Evolutionary conservation across 2,113 vertebrate genomes (phyloP).

Genomic region (Machaerirhynchus nigripectus): DNA sequence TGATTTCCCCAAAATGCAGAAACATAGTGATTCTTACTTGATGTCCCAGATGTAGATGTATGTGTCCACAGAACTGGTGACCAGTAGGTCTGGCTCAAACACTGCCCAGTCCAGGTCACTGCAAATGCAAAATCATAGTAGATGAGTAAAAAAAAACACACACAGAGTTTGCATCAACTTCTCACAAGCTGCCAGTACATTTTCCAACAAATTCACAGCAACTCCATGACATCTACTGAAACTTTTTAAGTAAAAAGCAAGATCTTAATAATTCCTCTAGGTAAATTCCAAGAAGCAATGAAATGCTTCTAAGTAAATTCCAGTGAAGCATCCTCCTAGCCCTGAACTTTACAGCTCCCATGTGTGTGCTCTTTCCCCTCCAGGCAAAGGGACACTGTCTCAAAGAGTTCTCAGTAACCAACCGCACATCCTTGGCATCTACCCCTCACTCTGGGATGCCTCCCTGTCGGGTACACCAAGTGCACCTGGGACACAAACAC

Average conservation of each 20-base stretch:
- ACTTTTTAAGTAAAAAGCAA: neutral
- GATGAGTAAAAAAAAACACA: neutral
- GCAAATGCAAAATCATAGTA: neutral
- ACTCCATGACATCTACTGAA: neutral
- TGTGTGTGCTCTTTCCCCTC: neutral
- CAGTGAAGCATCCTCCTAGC: neutral
- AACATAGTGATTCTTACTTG: slow-evolving; percentile 77
- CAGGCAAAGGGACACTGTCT: neutral
- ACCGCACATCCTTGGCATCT: neutral
- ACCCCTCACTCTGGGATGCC: neutral
- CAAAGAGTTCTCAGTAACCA: neutral
- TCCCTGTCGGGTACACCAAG: neutral
- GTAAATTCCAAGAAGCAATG: slow-evolving; percentile 28
- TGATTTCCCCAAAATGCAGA: neutral
- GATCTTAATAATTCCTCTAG: neutral
- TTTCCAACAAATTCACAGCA: neutral
- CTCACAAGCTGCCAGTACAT: neutral
- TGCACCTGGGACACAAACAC: neutral
- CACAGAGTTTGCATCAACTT: neutral
- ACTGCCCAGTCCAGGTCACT: slow-evolving; percentile 98
- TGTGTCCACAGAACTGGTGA: slow-evolving; percentile 96
- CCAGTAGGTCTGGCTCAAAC: slow-evolving; percentile 91
- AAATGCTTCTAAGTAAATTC: slow-evolving; percentile 3
- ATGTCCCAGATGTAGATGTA: slow-evolving; percentile 99
- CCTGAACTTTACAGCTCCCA: neutral